Evolutionary conservation across 1,140 invertebrate genomes (phyloP), one percentile per base, ranked within the genome.

Genomic region (Lordiphosa stackelbergi): DNA sequence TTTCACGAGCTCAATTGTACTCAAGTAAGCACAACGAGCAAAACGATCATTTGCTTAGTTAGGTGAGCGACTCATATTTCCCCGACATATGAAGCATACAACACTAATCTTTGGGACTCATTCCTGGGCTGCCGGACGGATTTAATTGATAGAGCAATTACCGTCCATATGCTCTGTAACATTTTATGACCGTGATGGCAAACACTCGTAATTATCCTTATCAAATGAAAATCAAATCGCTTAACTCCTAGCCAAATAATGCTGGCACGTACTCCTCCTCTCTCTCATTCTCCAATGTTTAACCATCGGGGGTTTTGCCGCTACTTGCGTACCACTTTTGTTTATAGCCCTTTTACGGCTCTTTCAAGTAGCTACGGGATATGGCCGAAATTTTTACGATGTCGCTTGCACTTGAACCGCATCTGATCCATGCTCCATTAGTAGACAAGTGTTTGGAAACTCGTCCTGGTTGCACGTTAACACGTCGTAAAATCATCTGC

Each of bases 301-400:
- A 40, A 46, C 60, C 61, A 35, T 38, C 41, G 41, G 52, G 52
- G 52, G 53, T 41, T 70, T 52, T 38, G 12, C 22, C 40, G n/a
- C 52, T 53, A 37, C 22, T 53, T 48, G 53, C 47, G 22, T 40
- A 63, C 57, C 78, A 83, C 72, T 84, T 66, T 84, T 60, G 77
- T 84, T 83, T 77, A 84, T 84, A 70, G 73, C 64, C 77, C 48
- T 72, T 83, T 83, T 69, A 83, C 73, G 69, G 73, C 78, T 83
- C 60, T 83, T 49, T 63, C 60, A 54, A 68, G 56, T 74, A 73
- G 69, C 69, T 63, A 54, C 38, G 38, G 66, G 41, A 13, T 19
- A 22, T 22, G 31, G 13, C 43, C 53, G 61, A 65, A 56, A 54
- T 57, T 77, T 84, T 84, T 77, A 84, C 73, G 77, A 84, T 53